Evolutionary conservation across 2,113 vertebrate species (phyloP).

Genomic region (Cryptotis parvus): DNA sequence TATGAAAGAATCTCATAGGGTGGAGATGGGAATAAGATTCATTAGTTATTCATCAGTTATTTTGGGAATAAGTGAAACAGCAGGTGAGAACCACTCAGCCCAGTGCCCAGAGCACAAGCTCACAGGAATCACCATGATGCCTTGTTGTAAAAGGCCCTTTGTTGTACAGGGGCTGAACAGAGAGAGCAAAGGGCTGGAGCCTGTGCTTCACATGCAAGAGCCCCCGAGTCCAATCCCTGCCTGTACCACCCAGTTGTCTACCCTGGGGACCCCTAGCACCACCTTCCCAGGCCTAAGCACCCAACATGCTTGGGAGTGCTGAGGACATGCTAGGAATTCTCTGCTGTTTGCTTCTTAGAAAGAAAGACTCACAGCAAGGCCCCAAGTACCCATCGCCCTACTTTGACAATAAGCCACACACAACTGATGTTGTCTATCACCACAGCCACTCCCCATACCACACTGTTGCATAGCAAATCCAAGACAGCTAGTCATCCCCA

Average conservation of each 20-base stretch:
- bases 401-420: not conserved
- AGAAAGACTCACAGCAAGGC: not conserved
- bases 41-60: fast-evolving
- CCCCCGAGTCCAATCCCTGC: too few relatives aligned
- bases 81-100: fast-evolving
- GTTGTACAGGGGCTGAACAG: too few relatives aligned
- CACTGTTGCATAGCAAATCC: slow-evolving; percentile 9
- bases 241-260: too few relatives aligned
- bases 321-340: too few relatives aligned
- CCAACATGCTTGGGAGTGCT: too few relatives aligned
- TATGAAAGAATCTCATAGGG: too few relatives aligned
- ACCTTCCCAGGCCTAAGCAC: too few relatives aligned
- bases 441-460: not conserved
- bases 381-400: not conserved
- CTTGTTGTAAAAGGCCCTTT: too few relatives aligned
- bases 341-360: too few relatives aligned
- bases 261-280: too few relatives aligned
- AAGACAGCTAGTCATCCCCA: not conserved
- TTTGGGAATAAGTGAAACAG: not conserved
- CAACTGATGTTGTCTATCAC: not conserved
- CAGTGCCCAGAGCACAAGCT: not conserved
- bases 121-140: not conserved
- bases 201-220: too few relatives aligned
- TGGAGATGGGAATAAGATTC: not conserved
- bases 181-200: too few relatives aligned